phyloP scores from a whole-genome alignment of 2,797 vertebrate species.

The Helostoma temminkii region DNA sequence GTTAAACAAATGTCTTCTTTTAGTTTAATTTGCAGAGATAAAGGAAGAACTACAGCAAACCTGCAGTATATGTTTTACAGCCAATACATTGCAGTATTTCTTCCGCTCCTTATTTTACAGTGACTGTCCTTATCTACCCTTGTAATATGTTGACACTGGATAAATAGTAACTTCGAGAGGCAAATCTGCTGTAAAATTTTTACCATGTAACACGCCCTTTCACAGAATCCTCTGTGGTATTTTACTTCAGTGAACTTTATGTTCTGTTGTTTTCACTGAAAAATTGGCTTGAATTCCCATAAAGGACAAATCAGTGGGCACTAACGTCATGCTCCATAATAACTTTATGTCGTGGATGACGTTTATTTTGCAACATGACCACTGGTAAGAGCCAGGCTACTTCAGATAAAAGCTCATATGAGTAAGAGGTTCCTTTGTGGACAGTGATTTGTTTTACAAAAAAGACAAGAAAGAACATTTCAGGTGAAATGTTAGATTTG shows the following conservation, averaged over 20 bases:
- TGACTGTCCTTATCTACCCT: constrained; percentile 25
- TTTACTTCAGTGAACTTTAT: constrained; percentile 23
- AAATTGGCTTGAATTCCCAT: constrained; percentile 7
- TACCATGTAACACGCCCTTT: constrained; percentile 28
- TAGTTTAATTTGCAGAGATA: neutral
- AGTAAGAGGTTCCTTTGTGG: neutral
- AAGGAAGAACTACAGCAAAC: neutral
- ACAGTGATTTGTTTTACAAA: neutral
- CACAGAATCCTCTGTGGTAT: neutral
- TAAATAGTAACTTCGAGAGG: constrained; percentile 33
- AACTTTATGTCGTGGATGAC: neutral
- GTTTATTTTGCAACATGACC: neutral
- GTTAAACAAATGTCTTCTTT: neutral
- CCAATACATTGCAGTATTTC: neutral
- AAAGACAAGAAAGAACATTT: neutral
- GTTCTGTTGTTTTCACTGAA: constrained; percentile 5
- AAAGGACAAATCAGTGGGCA: constrained; percentile 10
- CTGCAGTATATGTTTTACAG: neutral
- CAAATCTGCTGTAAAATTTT: constrained; percentile 41
- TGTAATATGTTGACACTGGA: constrained; percentile 23
- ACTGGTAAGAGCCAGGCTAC: neutral
- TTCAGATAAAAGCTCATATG: neutral
- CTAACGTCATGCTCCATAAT: neutral
- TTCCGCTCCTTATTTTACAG: neutral
- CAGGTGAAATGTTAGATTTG: too few species aligned